phyloP scores from a whole-genome alignment of 2,888 invertebrate genomes.

The Xestia ashworthii region DNA sequence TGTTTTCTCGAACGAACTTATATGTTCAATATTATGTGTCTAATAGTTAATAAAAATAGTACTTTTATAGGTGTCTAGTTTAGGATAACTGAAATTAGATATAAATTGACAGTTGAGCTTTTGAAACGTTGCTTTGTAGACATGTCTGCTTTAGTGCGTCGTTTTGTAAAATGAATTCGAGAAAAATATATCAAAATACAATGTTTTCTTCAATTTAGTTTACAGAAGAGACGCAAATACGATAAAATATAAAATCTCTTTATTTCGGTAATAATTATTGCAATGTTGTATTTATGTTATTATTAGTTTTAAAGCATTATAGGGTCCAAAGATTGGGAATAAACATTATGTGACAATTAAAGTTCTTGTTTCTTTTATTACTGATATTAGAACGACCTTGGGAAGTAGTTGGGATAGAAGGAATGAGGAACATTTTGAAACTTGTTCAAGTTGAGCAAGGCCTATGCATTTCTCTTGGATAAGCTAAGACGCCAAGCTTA shows the following conservation, averaged over 20 bases:
- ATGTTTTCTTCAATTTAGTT: slow-evolving; percentile 73
- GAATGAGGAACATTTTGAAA: not conserved
- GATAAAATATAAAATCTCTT: slow-evolving; percentile 76
- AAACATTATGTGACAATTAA: slow-evolving; percentile 92
- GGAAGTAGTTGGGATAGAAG: not conserved
- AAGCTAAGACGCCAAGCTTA: slow-evolving; percentile 26
- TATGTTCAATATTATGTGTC: slow-evolving; percentile 69
- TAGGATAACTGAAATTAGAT: slow-evolving; percentile 83
- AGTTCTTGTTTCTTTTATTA: slow-evolving; percentile 81
- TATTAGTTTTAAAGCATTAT: slow-evolving; percentile 93
- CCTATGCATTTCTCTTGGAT: not conserved
- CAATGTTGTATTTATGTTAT: slow-evolving; percentile 90
- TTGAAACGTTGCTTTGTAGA: slow-evolving; percentile 85
- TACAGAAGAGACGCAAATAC: slow-evolving; percentile 71
- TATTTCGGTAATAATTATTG: slow-evolving; percentile 81
- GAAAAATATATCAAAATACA: slow-evolving; percentile 41
- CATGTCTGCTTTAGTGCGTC: slow-evolving; percentile 78
- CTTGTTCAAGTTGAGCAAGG: not conserved
- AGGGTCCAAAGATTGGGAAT: slow-evolving; percentile 94
- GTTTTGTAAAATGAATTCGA: slow-evolving; percentile 79
- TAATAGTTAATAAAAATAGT: slow-evolving; percentile 79
- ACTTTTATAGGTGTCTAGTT: slow-evolving; percentile 82
- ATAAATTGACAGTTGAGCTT: slow-evolving; percentile 84
- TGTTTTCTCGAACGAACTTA: slow-evolving; percentile 62
- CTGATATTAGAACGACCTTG: slow-evolving; percentile 29